These are phyloP conservation scores for Calcarius lapponicus DNA, from an alignment of 2,797 vertebrate genomes.

Conservation along the genomic window DNA sequence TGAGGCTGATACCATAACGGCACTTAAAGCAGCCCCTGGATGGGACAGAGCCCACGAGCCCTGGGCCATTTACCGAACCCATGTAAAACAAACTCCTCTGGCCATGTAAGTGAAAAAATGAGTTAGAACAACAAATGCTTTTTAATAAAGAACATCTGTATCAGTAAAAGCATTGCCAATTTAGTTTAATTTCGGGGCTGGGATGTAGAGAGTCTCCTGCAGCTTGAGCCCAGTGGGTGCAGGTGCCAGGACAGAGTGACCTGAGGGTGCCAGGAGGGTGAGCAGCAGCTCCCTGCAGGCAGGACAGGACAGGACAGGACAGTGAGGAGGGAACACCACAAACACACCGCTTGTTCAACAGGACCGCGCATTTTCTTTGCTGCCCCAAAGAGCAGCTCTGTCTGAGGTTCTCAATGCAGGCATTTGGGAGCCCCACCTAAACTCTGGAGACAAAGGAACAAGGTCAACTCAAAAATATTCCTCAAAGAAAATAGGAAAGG, in stretches of 20 bases:
- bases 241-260: neutral
- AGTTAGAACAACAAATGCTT: neutral
- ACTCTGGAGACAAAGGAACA: neutral
- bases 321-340: rapidly evolving
- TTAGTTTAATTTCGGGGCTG: neutral
- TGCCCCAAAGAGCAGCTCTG: neutral
- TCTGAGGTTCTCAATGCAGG: neutral
- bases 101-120: neutral
- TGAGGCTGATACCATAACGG: rapidly evolving
- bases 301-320: neutral
- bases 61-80: neutral
- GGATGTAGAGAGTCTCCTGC: neutral
- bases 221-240: rapidly evolving
- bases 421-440: neutral
- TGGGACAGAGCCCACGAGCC: neutral
- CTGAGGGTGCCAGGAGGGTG: neutral
- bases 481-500: neutral
- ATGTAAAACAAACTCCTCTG: neutral
- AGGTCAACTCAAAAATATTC: neutral
- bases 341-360: rapidly evolving
- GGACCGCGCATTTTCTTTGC: neutral
- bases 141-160: neutral
- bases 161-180: rapidly evolving
- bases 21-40: neutral
- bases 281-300: neutral